These are phyloP conservation scores for Acanthiza pusilla DNA, from an alignment of 2,797 vertebrate genomes.

Conservation along the genomic window DNA sequence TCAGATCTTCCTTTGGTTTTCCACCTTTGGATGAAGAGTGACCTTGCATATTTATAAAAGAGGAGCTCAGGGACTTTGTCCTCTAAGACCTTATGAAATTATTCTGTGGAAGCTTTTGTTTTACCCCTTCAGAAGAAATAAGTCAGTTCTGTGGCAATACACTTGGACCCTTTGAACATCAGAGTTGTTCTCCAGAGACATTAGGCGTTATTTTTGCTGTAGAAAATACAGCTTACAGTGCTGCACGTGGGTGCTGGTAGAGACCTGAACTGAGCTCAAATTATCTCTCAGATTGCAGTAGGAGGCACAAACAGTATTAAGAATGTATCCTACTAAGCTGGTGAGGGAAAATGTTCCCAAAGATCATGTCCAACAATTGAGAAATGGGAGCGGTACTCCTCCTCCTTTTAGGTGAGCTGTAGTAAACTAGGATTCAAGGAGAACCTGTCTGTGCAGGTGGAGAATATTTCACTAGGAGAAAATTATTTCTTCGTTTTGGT, in stretches of 20 bases:
- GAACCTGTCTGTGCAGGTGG: conserved; percentile 5
- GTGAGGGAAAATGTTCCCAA: background rate
- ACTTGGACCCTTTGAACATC: background rate
- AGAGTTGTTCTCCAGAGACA: background rate
- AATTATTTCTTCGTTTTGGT: background rate
- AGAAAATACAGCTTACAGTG: no score
- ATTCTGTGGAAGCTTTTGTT: background rate
- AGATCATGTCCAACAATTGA: background rate
- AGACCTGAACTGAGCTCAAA: background rate
- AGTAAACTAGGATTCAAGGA: background rate
- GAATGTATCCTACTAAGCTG: background rate
- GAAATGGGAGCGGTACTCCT: background rate
- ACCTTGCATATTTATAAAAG: background rate
- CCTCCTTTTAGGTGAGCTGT: background rate
- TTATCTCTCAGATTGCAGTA: background rate
- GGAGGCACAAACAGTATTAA: background rate
- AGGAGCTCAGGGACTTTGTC: background rate
- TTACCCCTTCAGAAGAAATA: background rate
- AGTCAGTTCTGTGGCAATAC: background rate
- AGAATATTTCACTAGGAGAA: background rate
- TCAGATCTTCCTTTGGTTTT: background rate
- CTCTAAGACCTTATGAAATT: background rate
- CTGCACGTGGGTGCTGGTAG: background rate
- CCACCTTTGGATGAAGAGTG: background rate
- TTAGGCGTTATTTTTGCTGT: background rate